Evolutionary conservation across 2,797 vertebrate species (phyloP), one percentile per base, ranked within the genome.

Genomic region (Euthynnus affinis): DNA sequence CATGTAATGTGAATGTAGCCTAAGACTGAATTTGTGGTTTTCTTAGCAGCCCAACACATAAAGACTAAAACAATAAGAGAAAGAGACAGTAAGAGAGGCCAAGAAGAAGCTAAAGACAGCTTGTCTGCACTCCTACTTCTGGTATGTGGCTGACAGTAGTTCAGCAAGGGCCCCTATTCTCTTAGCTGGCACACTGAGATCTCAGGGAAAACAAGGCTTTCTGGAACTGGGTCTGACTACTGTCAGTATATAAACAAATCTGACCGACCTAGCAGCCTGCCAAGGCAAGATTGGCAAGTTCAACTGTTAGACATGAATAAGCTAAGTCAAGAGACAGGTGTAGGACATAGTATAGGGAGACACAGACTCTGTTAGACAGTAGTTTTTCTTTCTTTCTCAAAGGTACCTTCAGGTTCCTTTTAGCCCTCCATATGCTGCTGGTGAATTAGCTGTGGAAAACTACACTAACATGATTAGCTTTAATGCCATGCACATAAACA

Each of bases 121-220:
- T 37, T 44, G 34, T 23, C 65, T 68, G 22, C 29, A 27, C 49
- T 74, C 15, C 44, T 67, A 46, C 74, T 65, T 40, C 57, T 76
- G 55, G 64, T 14, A 20, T 13, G 40, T 59, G 56, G 60, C 56
- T 74, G 48, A 63, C 0, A 9, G 60, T 5, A 56, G 44, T 37
- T 9, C 52, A 71, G 68, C 7, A 46, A 68, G 14, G 0, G 0
- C 55, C 53, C 25, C 17, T 71, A 56, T 64, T 68, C 57, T 80
- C 68, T 58, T 9, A 49, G 64, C 53, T 78, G 70, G 56, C 72
- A 56, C 60, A 9, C 56, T 70, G 56, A 57, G 27, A 55, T 57
- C 23, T 85, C 32, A 57, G 44, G 46, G 12, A 58, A 74, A 64
- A 75, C 55, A 74, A 57, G 67, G 60, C 53, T 32, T 53, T 73